Conservation (phyloP, 2,113 vertebrate genomes). For the Ardeotis arabs region DNA sequence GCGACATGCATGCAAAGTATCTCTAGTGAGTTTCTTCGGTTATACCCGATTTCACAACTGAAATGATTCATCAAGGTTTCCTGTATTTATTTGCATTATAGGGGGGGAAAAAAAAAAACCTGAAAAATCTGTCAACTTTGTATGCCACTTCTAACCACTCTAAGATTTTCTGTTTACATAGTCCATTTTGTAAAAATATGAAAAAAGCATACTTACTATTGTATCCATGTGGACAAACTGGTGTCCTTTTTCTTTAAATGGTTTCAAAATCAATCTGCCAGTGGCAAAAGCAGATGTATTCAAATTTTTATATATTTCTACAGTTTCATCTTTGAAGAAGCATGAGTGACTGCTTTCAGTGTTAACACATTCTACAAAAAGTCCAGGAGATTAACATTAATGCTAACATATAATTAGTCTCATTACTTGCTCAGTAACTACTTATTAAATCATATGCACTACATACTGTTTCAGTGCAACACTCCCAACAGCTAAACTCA, state of each 20-base stretch:
- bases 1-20: not conserved
- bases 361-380: constrained; percentile 71
- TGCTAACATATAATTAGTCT: not conserved
- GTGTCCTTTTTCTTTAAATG: constrained; percentile 76
- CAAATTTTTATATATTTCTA: constrained; percentile 74
- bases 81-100: not conserved
- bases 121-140: not conserved
- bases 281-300: constrained; percentile 72
- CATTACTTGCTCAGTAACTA: not conserved
- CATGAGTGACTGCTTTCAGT: not conserved
- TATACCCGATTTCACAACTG: not conserved
- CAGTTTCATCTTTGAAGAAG: constrained; percentile 26
- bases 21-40: not conserved
- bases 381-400: not conserved
- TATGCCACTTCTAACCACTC: not conserved
- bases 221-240: constrained; percentile 74
- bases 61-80: not conserved
- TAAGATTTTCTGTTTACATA: not conserved
- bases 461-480: not conserved
- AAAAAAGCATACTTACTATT: constrained; percentile 68
- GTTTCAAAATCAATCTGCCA: constrained; percentile 77
- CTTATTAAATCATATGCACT: not conserved
- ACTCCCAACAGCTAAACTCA: not conserved
- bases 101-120: not conserved
- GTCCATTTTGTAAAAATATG: not conserved